Conservation (phyloP, 2,113 vertebrate species). For the Carettochelys insculpta region DNA sequence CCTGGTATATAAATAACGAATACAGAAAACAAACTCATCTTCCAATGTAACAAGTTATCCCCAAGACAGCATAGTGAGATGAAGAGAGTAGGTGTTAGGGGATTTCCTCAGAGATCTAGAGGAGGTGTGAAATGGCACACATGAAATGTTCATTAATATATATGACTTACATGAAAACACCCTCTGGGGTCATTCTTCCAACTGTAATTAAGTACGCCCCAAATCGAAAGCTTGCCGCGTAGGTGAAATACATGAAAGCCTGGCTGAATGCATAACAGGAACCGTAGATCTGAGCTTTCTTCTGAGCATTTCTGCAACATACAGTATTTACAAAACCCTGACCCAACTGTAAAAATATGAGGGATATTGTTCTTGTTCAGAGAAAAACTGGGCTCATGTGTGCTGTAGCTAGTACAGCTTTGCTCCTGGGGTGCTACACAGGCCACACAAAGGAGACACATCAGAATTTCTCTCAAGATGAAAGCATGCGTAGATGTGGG, state of each 20-base stretch:
- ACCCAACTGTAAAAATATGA: background rate
- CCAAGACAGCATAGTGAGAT: background rate
- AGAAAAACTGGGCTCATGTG: background rate
- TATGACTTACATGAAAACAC: constrained; percentile 67
- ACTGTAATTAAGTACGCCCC: constrained; percentile 61
- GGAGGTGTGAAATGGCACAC: constrained; percentile 36
- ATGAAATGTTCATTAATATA: constrained; percentile 54
- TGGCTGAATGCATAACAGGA: constrained; percentile 58
- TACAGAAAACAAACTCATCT: constrained; percentile 31
- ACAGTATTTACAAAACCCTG: background rate
- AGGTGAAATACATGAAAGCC: constrained; percentile 62
- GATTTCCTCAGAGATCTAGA: constrained; percentile 38
- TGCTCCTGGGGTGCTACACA: background rate
- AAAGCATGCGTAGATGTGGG: no score
- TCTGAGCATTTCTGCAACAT: constrained; percentile 61
- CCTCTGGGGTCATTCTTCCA: constrained; percentile 67
- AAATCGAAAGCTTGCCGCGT: constrained; percentile 46
- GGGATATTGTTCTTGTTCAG: background rate
- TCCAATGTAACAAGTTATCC: constrained; percentile 22
- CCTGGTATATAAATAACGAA: constrained; percentile 25
- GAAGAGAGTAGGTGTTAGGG: background rate
- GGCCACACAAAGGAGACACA: background rate
- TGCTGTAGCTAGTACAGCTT: background rate
- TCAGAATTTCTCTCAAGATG: background rate
- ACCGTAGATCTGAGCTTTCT: constrained; percentile 45